Percentiles rank a stretch among this genome's conserved stretches.
phyloP scores from a whole-genome alignment of 1,140 invertebrate genomes.

The Episyrphus balteatus region DNA sequence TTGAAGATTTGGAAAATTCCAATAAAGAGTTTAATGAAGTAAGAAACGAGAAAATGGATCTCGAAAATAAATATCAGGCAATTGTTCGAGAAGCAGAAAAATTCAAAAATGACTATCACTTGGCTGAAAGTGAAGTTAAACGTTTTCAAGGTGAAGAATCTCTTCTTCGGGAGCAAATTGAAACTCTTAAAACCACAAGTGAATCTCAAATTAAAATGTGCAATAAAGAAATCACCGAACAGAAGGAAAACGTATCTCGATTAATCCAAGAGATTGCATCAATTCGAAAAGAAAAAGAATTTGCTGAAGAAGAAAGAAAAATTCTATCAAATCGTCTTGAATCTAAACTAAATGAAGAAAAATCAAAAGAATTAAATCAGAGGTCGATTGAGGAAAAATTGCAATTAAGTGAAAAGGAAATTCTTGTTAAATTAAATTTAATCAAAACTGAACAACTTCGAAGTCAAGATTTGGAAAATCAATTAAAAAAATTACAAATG shows the following conservation, averaged over 20 bases:
- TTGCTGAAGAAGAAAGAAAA: neutral
- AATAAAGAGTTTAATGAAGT: no score
- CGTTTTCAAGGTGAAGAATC: no score
- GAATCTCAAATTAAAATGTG: no score
- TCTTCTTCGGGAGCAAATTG: no score
- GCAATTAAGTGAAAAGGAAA: neutral
- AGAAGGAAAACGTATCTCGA: constrained; percentile 5
- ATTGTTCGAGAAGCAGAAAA: no score
- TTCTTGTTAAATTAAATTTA: constrained; percentile 5
- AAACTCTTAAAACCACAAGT: no score
- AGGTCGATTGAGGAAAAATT: constrained; percentile 7
- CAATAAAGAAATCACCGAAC: neutral
- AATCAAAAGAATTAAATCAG: constrained; percentile 2
- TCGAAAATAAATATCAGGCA: no score
- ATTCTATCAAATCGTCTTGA: constrained; percentile 6
- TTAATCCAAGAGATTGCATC: constrained; percentile 7
- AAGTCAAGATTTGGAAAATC: constrained; percentile 1
- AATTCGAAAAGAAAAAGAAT: constrained; percentile 5
- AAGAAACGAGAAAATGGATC: no score
- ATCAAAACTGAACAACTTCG: neutral
- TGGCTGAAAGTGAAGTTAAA: neutral
- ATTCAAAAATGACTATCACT: neutral
- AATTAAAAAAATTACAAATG: constrained; percentile 3
- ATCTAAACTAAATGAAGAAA: constrained; percentile 1
- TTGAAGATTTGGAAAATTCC: no score